Evolutionary conservation across 2,888 invertebrate genomes (phyloP).

Genomic region (Lasioglossum figueresi): DNA sequence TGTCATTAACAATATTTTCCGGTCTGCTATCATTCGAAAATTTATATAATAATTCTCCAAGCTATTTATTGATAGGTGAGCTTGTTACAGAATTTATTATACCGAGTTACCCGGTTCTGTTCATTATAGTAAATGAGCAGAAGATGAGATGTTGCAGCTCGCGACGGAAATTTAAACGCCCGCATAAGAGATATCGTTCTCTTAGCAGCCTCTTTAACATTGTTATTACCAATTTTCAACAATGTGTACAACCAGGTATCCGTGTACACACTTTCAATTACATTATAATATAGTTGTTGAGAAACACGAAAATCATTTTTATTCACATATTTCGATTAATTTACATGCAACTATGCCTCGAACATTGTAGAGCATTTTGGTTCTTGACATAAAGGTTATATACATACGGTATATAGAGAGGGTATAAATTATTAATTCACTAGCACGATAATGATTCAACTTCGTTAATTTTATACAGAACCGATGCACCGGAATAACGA

Average conservation of each 20-base stretch:
- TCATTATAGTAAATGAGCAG: background rate
- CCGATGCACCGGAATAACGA: background rate
- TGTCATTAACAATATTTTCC: no score
- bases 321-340: no score
- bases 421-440: no score
- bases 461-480: background rate
- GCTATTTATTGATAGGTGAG: background rate
- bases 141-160: background rate
- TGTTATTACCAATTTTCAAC: no score
- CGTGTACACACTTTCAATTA: background rate
- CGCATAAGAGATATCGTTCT: conserved; percentile 11
- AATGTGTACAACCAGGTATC: background rate
- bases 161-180: conserved; percentile 22
- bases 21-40: no score
- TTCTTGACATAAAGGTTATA: background rate
- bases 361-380: background rate
- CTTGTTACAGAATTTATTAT: background rate
- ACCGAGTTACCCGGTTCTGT: background rate
- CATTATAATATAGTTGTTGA: no score
- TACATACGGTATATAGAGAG: no score
- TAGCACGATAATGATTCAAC: no score
- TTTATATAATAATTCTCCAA: background rate
- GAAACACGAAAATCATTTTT: no score
- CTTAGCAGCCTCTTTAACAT: background rate
- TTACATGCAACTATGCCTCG: no score